A percentile compares a stretch with the other conserved stretches of the same genome.
These are phyloP conservation scores for Lophius americanus DNA, from an alignment of 2,797 vertebrate species.

Conservation along the genomic window DNA sequence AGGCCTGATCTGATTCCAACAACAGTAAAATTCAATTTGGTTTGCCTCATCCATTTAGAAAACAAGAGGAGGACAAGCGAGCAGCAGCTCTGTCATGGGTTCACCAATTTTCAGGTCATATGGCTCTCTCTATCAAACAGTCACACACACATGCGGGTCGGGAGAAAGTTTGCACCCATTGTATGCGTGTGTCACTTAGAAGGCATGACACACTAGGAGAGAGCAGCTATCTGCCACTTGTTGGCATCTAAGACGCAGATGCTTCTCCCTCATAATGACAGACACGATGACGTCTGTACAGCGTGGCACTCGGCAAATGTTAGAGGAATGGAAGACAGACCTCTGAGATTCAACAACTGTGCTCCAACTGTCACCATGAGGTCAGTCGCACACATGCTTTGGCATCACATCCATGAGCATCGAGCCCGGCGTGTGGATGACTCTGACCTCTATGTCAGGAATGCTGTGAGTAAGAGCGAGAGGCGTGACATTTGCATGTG, in stretches of 20 bases:
- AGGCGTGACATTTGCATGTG: slow-evolving; percentile 40
- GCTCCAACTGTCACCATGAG: slow-evolving; percentile 44
- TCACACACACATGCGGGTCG: slow-evolving; percentile 13
- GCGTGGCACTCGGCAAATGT: slow-evolving; percentile 4
- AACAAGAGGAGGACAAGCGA: slow-evolving; percentile 21
- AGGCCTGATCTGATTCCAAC: slow-evolving; percentile 25
- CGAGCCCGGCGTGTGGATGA: slow-evolving; percentile 36
- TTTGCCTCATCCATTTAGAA: slow-evolving; percentile 46
- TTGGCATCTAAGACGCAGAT: slow-evolving; percentile 27
- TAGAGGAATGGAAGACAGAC: slow-evolving; percentile 31
- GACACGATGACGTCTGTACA: background rate
- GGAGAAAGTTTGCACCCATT: slow-evolving; percentile 41
- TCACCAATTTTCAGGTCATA: slow-evolving; percentile 43
- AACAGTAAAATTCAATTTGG: slow-evolving; percentile 43
- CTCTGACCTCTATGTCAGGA: slow-evolving; percentile 65
- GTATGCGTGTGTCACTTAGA: slow-evolving; percentile 35
- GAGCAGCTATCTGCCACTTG: slow-evolving; percentile 46
- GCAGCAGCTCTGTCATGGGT: slow-evolving; percentile 34
- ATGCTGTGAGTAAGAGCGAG: slow-evolving; percentile 63
- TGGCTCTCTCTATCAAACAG: slow-evolving; percentile 10
- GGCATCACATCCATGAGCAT: slow-evolving; percentile 28
- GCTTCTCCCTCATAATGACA: slow-evolving; percentile 18
- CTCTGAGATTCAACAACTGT: slow-evolving; percentile 52
- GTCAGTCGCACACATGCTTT: slow-evolving; percentile 8
- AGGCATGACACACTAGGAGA: slow-evolving; percentile 35